phyloP scores from a whole-genome alignment of 2,888 invertebrate genomes.

The Aleiodes alternator region DNA sequence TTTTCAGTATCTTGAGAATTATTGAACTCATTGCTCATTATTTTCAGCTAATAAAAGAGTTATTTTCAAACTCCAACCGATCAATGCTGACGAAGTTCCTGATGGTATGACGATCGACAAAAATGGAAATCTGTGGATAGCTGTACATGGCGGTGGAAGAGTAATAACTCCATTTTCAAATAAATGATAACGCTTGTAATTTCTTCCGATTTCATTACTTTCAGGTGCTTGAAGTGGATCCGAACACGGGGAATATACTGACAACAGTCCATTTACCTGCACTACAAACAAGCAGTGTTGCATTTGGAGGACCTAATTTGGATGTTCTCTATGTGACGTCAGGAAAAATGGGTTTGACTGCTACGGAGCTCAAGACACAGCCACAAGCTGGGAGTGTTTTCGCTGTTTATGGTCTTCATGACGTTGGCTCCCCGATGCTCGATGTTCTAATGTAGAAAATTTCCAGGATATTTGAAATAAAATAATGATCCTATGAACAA shows the following conservation, averaged over 20 bases:
- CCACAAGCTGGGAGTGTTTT: slow-evolving; percentile 77
- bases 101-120: slow-evolving; percentile 89
- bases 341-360: slow-evolving; percentile 74
- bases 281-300: slow-evolving; percentile 81
- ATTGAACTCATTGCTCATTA: not conserved
- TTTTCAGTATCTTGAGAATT: not conserved
- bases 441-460: slow-evolving; percentile 38
- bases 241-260: slow-evolving; percentile 78
- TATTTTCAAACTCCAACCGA: slow-evolving; percentile 78
- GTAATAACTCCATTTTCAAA: slow-evolving; percentile 75
- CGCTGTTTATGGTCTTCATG: slow-evolving; percentile 71
- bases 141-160: slow-evolving; percentile 80
- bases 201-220: not conserved
- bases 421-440: slow-evolving; percentile 63
- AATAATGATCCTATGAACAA: no score
- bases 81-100: slow-evolving; percentile 79
- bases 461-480: no score
- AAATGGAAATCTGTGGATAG: slow-evolving; percentile 87
- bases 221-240: slow-evolving; percentile 80
- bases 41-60: slow-evolving; percentile 78
- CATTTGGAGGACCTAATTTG: slow-evolving; percentile 82
- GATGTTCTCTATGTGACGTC: slow-evolving; percentile 83
- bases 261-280: slow-evolving; percentile 79
- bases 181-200: not conserved
- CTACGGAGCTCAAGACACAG: slow-evolving; percentile 69